Conservation (phyloP, 2,888 invertebrate species). For the Aspidiotus destructor region DNA sequence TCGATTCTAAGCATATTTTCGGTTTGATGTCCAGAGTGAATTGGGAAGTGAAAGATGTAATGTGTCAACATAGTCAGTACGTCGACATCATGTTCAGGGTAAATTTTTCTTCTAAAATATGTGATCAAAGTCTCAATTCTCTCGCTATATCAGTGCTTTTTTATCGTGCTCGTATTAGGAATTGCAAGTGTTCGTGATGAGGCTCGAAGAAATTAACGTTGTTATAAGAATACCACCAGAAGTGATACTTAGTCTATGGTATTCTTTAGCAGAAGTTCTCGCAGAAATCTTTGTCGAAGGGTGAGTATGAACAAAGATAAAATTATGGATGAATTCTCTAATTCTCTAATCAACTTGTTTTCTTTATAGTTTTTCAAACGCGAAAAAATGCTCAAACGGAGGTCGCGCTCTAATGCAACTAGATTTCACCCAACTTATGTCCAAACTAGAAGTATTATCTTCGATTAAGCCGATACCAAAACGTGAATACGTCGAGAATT, state of each 20-base stretch:
- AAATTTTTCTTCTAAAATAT: background rate
- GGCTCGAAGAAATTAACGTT: slow-evolving; percentile 61
- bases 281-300: slow-evolving; percentile 87
- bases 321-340: background rate
- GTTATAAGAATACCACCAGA: slow-evolving; percentile 61
- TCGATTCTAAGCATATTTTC: slow-evolving; percentile 66
- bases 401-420: slow-evolving; percentile 96
- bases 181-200: slow-evolving; percentile 66
- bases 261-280: slow-evolving; percentile 72
- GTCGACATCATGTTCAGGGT: slow-evolving; percentile 48
- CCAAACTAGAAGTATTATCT: slow-evolving; percentile 80
- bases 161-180: slow-evolving; percentile 45
- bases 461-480: slow-evolving; percentile 75
- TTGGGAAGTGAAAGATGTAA: slow-evolving; percentile 92
- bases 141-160: background rate
- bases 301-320: slow-evolving; percentile 44
- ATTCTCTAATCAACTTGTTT: slow-evolving; percentile 11
- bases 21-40: slow-evolving; percentile 83
- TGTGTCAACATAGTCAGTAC: slow-evolving; percentile 86
- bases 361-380: slow-evolving; percentile 61
- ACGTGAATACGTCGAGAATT: slow-evolving; percentile 82
- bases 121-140: background rate
- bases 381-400: slow-evolving; percentile 89
- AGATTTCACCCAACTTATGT: slow-evolving; percentile 88
- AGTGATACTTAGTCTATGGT: slow-evolving; percentile 68